Base-by-base conservation (phyloP, 2,888 invertebrate species). In the Aleiodes alternator region DNA sequence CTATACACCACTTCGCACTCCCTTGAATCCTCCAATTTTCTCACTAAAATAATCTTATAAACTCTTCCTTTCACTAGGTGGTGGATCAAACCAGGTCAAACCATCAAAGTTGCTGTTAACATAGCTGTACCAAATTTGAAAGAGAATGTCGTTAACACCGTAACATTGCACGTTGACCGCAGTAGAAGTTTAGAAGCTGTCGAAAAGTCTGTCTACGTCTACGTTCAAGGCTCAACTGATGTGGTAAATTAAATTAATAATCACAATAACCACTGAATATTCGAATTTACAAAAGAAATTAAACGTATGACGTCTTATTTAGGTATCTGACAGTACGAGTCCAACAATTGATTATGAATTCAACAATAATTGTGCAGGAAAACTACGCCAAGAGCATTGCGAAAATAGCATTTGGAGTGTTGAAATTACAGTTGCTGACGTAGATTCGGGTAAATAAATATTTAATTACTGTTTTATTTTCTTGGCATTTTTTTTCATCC, bases 351-450 rank as follows among this genome's bases (percentile, higher is more conserved):
- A 92, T 1, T 94, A 94, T 90, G 91, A 89, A 73, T 94, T 93
- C 89, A 93, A 93, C 78, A 93, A 92, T 14, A 92, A 93, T 75
- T 81, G 90, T 92, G 88, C 92, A 5, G 92, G 92, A 0, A 90
- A 90, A 68, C 87, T 90, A 70, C 90, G 90, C 0, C 88, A 90
- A 3, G 91, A 92, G 71, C 88, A 88, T 29, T 96, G 96, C 84
- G 90, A 92, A 0, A 92, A 93, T 80, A 92, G 93, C 69, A 90
- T 91, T 55, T 96, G 96, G 96, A 93, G 93, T 6, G 90, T 94
- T 1, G 94, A 94, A 75, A 90, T 95, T 14, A 91, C 92, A 0
- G 93, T 94, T 0, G 92, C 93, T 83, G 96, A 96, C 84, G 89
- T 90, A 76, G 90, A 91, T 64, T 92, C 94, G 83, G 95, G 94